Evolutionary conservation across 2,888 invertebrate genomes (phyloP).

Genomic region (Nasonia oneida): DNA sequence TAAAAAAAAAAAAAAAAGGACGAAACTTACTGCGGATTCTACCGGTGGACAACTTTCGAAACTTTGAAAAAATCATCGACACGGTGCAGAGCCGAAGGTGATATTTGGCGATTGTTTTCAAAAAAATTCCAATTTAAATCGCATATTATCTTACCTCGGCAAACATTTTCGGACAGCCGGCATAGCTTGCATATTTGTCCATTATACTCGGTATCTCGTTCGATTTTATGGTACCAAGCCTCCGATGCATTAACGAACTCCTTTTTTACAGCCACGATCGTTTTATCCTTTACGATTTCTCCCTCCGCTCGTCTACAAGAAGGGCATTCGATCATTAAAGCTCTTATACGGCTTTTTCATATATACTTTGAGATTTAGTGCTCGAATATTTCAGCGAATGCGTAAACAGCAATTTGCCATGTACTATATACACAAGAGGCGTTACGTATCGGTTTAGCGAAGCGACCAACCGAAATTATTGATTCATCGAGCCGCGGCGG

Average conservation of each 20-base stretch:
- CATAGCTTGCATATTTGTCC: too few relatives aligned
- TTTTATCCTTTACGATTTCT: not conserved
- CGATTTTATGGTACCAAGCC: slow-evolving; percentile 4
- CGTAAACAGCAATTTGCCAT: not conserved
- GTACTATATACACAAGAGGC: too few relatives aligned
- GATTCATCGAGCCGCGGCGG: not conserved
- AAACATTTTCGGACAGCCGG: too few relatives aligned
- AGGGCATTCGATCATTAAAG: not conserved
- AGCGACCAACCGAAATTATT: not conserved
- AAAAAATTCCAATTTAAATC: too few relatives aligned
- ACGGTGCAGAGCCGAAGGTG: too few relatives aligned
- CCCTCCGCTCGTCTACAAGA: not conserved
- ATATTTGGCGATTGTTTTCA: too few relatives aligned
- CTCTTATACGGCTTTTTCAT: not conserved
- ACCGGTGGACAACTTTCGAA: too few relatives aligned
- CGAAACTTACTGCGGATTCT: too few relatives aligned
- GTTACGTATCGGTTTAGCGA: not conserved
- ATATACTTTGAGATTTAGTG: not conserved
- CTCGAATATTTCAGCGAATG: not conserved
- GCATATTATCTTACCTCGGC: too few relatives aligned
- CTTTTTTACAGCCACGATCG: not conserved
- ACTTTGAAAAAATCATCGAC: too few relatives aligned
- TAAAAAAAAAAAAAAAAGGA: too few relatives aligned
- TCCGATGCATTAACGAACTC: slow-evolving; percentile 17
- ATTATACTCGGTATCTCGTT: not conserved